Evolutionary conservation across 2,888 invertebrate genomes (phyloP).

Genomic region (Drosophila falleni): DNA sequence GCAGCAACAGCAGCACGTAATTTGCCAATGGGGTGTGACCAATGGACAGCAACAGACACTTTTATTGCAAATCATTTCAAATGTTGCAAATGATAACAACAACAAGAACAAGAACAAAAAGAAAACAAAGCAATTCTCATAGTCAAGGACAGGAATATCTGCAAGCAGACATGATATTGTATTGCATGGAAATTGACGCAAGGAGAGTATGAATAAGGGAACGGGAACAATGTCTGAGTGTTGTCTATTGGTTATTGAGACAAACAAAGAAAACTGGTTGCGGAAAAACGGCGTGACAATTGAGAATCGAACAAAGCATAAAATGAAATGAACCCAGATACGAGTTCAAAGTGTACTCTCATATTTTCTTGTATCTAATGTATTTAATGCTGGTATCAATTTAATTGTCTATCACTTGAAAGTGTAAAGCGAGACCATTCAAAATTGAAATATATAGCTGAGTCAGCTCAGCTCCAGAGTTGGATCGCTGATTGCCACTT

Average conservation of each 20-base stretch:
- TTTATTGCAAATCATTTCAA: constrained; percentile 83
- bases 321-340: constrained; percentile 33
- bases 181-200: constrained; percentile 26
- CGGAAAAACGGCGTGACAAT: constrained; percentile 14
- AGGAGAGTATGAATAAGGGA: constrained; percentile 12
- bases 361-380: constrained; percentile 2
- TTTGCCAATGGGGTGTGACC: constrained; percentile 79
- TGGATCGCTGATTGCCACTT: constrained; percentile 38
- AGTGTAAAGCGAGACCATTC: not conserved
- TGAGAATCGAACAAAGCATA: constrained; percentile 20
- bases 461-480: not conserved
- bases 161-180: constrained; percentile 67
- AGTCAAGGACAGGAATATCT: constrained; percentile 32
- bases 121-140: constrained; percentile 20
- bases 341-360: constrained; percentile 1
- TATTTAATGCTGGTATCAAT: constrained; percentile 6
- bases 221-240: constrained; percentile 29
- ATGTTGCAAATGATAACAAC: constrained; percentile 78
- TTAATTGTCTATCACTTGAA: constrained; percentile 7
- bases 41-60: constrained; percentile 74
- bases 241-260: constrained; percentile 13
- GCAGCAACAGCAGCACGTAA: constrained; percentile 65
- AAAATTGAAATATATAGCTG: constrained; percentile 4
- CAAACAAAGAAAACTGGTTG: constrained; percentile 10
- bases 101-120: constrained; percentile 19